phyloP scores from a whole-genome alignment of 2,888 invertebrate species.

The Parelbella ahira region DNA sequence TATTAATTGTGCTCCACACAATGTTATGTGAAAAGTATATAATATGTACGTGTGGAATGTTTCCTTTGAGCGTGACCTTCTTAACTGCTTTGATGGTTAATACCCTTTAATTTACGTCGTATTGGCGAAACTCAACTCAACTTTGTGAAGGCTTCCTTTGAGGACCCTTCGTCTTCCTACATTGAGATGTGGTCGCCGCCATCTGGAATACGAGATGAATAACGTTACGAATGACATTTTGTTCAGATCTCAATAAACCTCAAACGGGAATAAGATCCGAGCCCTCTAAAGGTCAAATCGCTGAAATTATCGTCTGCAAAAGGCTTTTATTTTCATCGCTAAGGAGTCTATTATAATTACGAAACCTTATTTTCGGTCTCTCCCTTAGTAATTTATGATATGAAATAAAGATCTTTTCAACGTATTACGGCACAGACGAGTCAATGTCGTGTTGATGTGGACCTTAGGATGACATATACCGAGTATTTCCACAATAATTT shows the following conservation, averaged over 20 bases:
- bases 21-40: too few relatives aligned
- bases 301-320: background rate
- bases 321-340: background rate
- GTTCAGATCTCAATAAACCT: slow-evolving; percentile 6
- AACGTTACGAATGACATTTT: slow-evolving; percentile 9
- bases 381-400: too few relatives aligned
- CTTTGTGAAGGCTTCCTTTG: slow-evolving; percentile 45
- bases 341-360: too few relatives aligned
- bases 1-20: slow-evolving; percentile 1
- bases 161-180: slow-evolving; percentile 31
- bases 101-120: slow-evolving; percentile 44
- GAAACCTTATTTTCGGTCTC: too few relatives aligned
- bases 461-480: too few relatives aligned
- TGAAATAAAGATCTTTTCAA: too few relatives aligned
- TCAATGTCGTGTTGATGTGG: too few relatives aligned
- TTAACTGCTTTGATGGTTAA: slow-evolving; percentile 39
- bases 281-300: background rate
- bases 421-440: slow-evolving; percentile 9
- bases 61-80: slow-evolving; percentile 1
- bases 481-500: too few relatives aligned
- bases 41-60: background rate
- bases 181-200: slow-evolving; percentile 27
- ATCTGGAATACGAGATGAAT: slow-evolving; percentile 13
- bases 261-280: slow-evolving; percentile 4
- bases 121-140: slow-evolving; percentile 45